Conservation (phyloP, 30 jellyfish, hydroid and myxozoan genomes). For the Aurelia coerulea region DNA sequence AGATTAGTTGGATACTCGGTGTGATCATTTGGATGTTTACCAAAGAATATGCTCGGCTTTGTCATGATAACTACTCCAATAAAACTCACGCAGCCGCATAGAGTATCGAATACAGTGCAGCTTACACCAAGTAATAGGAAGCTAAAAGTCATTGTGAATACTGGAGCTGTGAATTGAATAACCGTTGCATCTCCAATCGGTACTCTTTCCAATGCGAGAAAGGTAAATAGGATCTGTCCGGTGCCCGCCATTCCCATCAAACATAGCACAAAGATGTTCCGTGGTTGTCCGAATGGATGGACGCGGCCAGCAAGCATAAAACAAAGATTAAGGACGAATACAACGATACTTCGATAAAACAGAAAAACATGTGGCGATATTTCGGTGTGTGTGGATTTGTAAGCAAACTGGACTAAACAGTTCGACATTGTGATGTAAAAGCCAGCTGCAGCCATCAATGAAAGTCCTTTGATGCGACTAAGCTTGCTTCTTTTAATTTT, state of each 20-base stretch:
- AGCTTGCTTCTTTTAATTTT: not conserved
- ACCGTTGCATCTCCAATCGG: constrained; percentile 90
- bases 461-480: constrained; percentile 68
- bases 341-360: constrained; percentile 71
- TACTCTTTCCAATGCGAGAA: constrained; percentile 75
- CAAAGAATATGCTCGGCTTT: constrained; percentile 81
- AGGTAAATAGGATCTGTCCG: constrained; percentile 70
- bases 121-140: constrained; percentile 68
- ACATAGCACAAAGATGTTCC: constrained; percentile 15
- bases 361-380: constrained; percentile 68
- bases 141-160: constrained; percentile 80
- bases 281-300: constrained; percentile 50
- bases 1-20: constrained; percentile 44
- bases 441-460: constrained; percentile 87
- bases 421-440: constrained; percentile 77
- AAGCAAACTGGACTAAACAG: constrained; percentile 74
- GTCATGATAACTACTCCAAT: constrained; percentile 84
- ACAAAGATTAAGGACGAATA: constrained; percentile 27
- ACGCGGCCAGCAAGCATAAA: constrained; percentile 81
- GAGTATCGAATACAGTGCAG: constrained; percentile 72
- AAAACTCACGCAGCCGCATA: constrained; percentile 83
- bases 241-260: constrained; percentile 84
- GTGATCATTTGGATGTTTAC: constrained; percentile 15
- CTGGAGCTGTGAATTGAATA: constrained; percentile 94
- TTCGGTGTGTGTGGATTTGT: constrained; percentile 61